Percentiles rank a stretch among this genome's conserved stretches.
These are phyloP conservation scores for Bemisia tabaci DNA, from an alignment of 1,140 invertebrate genomes.

Conservation along the genomic window DNA sequence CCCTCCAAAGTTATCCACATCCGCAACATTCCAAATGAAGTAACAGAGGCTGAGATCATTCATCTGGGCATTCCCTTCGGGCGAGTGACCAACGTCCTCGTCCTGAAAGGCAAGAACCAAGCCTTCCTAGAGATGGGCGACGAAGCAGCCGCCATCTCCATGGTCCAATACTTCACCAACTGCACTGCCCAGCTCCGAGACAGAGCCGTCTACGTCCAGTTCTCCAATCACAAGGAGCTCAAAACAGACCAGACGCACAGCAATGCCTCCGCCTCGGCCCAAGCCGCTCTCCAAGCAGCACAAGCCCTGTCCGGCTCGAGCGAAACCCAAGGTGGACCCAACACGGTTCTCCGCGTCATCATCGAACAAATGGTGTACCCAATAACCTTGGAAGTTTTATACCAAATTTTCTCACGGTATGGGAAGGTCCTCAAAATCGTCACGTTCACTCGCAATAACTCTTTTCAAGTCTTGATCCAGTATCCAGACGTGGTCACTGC, in stretches of 20 bases:
- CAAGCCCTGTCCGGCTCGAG: conserved; percentile 49
- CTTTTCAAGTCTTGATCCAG: conserved; percentile 98
- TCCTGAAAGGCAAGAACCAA: conserved; percentile 94
- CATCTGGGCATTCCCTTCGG: conserved; percentile 95
- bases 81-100: conserved; percentile 86
- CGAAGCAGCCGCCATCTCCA: conserved; percentile 74
- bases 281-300: conserved; percentile 69
- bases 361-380: conserved; percentile 97
- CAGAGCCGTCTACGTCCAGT: conserved; percentile 92
- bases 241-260: conserved; percentile 92
- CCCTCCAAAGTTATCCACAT: conserved; percentile 95
- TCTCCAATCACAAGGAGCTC: conserved; percentile 95
- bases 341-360: conserved; percentile 93
- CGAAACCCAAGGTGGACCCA: conserved; percentile 76
- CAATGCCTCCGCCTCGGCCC: conserved; percentile 62
- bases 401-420: conserved; percentile 94
- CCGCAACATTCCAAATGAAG: conserved; percentile 93
- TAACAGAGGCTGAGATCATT: conserved; percentile 91
- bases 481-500: conserved; percentile 92
- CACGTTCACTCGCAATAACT: conserved; percentile 98
- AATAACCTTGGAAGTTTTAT: conserved; percentile 90
- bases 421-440: conserved; percentile 98
- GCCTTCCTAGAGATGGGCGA: conserved; percentile 97
- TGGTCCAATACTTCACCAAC: conserved; percentile 86
- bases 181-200: conserved; percentile 81